Percentiles rank a stretch among this genome's conserved stretches.
phyloP scores from a whole-genome alignment of 1,140 invertebrate genomes.

The Cotesia chilonis region DNA sequence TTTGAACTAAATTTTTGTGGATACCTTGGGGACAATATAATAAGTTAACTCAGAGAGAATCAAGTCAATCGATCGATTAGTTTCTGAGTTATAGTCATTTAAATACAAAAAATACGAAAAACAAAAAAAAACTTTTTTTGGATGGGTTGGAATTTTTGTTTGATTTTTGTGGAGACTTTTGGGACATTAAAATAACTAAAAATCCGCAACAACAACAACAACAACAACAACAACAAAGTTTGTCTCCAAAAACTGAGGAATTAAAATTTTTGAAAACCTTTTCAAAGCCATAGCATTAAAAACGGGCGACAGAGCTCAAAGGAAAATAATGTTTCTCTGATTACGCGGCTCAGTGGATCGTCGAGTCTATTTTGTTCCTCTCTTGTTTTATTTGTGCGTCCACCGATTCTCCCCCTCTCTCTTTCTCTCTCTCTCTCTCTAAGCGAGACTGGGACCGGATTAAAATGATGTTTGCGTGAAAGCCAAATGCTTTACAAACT shows the following conservation, averaged over 20 bases:
- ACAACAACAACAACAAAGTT: not conserved
- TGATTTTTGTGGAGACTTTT: too few species aligned
- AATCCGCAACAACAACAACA: too few species aligned
- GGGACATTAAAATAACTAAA: too few species aligned
- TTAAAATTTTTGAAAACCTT: slow-evolving; percentile 39
- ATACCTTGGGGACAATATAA: too few species aligned
- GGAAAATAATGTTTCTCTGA: slow-evolving; percentile 67
- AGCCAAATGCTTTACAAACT: slow-evolving; percentile 65
- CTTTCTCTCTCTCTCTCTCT: too few species aligned
- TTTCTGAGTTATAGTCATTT: too few species aligned
- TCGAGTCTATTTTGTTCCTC: slow-evolving; percentile 45
- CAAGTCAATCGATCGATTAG: too few species aligned
- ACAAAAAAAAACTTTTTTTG: too few species aligned
- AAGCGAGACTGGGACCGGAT: slow-evolving; percentile 52
- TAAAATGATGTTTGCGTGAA: slow-evolving; percentile 67
- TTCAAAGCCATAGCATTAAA: slow-evolving; percentile 58
- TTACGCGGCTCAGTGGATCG: slow-evolving; percentile 65
- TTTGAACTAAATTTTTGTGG: too few species aligned
- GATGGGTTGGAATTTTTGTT: too few species aligned
- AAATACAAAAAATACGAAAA: too few species aligned
- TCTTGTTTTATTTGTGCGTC: slow-evolving; percentile 33
- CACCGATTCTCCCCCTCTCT: slow-evolving; percentile 29
- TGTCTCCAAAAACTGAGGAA: not conserved
- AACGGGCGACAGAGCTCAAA: slow-evolving; percentile 56
- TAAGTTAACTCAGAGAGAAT: too few species aligned